Base-by-base conservation (phyloP, 2,113 vertebrate species). In the Pangasianodon hypophthalmus region DNA sequence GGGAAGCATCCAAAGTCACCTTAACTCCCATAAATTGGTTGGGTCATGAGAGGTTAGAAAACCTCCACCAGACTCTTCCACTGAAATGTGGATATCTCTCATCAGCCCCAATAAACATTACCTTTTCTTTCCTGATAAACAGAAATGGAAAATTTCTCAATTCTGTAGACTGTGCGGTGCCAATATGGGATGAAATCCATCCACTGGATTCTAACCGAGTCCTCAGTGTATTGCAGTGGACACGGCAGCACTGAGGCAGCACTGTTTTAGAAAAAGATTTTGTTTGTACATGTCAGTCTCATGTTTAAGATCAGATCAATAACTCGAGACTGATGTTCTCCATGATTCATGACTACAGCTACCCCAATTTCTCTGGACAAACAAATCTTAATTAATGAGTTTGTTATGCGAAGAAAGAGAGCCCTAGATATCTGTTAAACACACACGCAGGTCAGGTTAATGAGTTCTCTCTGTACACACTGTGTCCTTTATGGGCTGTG, bases 331-430 rank as follows among this genome's bases (percentile, higher is more conserved):
- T 92, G 93, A 95, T 94, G 94, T 93, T 93, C 90, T 91, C 90
- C 92, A 88, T 94, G 95, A 96, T 95, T 95, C 94, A 94, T 95
- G 92, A 94, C 94, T 93, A 93, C 94, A 93, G 93, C 92, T 93
- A 19, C 88, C 91, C 92, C 94, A 95, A 96, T 95, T 95, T 94
- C 91, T 92, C 92, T 94, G 93, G 93, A 95, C 93, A 95, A 93
- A 95, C 95, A 95, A 95, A 94, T 93, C 92, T 91, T 95, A 95
- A 95, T 95, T 95, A 96, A 96, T 95, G 95, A 95, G 93, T 94
- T 84, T 96, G 94, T 96, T 96, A 95, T 95, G 95, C 94, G 93
- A 96, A 93, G 92, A 95, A 94, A 90, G 92, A 91, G 92, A 95
- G 92, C 91, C 92, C 92, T 94, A 81, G 87, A 93, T 96, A 94